A percentile compares a stretch with the other conserved stretches of the same genome.
Conservation (phyloP, 2,113 vertebrate species). For the Acinonyx jubatus region DNA sequence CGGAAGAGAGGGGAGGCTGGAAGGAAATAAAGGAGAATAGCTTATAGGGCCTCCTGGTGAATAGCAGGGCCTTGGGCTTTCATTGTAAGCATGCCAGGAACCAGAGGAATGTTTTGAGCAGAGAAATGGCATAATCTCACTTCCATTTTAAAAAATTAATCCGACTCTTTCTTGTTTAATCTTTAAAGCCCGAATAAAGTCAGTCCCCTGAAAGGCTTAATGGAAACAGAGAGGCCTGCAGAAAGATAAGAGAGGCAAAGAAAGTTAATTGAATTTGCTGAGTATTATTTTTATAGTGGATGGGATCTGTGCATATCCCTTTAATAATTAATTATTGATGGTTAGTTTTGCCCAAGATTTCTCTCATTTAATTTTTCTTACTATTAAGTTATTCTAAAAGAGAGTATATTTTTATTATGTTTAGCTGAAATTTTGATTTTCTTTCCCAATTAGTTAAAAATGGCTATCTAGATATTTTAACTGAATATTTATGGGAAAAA, state of each 20-base stretch:
- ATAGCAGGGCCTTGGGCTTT: neutral
- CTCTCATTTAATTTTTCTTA: constrained; percentile 30
- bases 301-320: neutral
- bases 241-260: constrained; percentile 32
- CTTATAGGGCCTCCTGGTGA: neutral
- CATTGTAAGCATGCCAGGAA: neutral
- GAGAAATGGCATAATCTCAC: constrained; percentile 2
- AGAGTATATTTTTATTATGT: neutral
- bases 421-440: neutral
- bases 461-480: neutral
- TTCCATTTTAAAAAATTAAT: constrained; percentile 51
- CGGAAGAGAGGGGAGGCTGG: neutral
- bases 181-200: constrained; percentile 65
- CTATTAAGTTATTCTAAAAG: constrained; percentile 1
- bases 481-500: neutral
- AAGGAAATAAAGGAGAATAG: neutral
- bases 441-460: neutral
- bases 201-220: constrained; percentile 31
- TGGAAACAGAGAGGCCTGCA: constrained; percentile 8
- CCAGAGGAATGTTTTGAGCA: neutral
- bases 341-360: constrained; percentile 14
- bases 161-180: constrained; percentile 51
- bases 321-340: constrained; percentile 52
- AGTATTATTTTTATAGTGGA: constrained; percentile 12
- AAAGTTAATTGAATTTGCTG: constrained; percentile 47